Conservation (phyloP, 2,888 invertebrate species). For the Euphydryas editha region DNA sequence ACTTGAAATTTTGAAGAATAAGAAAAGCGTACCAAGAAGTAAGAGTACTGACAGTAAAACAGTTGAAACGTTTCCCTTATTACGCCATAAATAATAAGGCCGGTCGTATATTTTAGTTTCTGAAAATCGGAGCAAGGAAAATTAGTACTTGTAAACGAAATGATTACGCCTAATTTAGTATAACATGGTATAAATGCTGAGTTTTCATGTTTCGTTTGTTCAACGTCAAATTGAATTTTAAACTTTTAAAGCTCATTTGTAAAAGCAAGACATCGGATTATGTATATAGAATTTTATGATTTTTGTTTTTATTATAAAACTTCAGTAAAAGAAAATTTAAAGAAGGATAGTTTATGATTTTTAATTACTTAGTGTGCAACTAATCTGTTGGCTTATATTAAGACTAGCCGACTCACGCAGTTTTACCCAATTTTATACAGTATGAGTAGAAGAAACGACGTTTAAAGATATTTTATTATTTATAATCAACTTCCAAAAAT, state of each 20-base stretch:
- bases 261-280: conserved; percentile 24
- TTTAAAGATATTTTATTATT: too few species aligned
- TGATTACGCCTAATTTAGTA: conserved; percentile 18
- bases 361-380: too few species aligned
- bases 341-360: too few species aligned
- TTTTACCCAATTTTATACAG: too few species aligned
- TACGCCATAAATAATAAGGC: conserved; percentile 43
- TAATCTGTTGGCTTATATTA: too few species aligned
- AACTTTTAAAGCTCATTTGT: conserved; percentile 31
- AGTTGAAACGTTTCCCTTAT: conserved; percentile 41
- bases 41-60: conserved; percentile 39
- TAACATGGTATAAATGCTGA: conserved; percentile 3
- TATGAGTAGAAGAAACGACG: too few species aligned
- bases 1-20: conserved; percentile 18
- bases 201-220: conserved; percentile 27
- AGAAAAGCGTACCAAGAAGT: conserved; percentile 31
- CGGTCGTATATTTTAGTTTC: conserved; percentile 30
- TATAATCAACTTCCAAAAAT: too few species aligned
- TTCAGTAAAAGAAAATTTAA: too few species aligned
- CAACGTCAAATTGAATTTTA: conserved; percentile 34
- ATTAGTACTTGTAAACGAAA: conserved; percentile 20
- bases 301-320: too few species aligned
- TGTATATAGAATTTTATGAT: too few species aligned
- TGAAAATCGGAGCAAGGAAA: conserved; percentile 27
- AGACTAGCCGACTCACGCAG: too few species aligned